These are phyloP conservation scores for Steinernema carpocapsae DNA, from an alignment of 2,888 invertebrate species.

Conservation along the genomic window DNA sequence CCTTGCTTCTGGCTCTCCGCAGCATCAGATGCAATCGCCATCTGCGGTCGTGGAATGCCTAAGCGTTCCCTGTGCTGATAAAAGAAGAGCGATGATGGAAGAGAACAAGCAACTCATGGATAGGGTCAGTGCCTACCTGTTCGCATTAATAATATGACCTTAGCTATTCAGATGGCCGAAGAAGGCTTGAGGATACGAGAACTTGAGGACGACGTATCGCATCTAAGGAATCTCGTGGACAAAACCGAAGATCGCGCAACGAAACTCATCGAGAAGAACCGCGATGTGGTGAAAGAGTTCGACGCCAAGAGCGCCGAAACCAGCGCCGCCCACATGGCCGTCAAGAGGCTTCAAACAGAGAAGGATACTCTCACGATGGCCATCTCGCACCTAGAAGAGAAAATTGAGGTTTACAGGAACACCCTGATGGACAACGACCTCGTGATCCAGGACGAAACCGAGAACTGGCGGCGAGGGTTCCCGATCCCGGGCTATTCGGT, in stretches of 20 bases:
- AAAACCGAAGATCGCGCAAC: conserved; percentile 46
- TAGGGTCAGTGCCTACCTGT: conserved; percentile 50
- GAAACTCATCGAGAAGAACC: conserved; percentile 48
- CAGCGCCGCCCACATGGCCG: conserved; percentile 57
- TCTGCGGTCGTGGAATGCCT: conserved; percentile 54
- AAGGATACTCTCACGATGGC: conserved; percentile 57
- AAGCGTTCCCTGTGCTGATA: conserved; percentile 51
- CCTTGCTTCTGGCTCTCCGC: background rate
- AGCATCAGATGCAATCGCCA: conserved; percentile 24
- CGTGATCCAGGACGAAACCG: conserved; percentile 56
- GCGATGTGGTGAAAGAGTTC: conserved; percentile 42
- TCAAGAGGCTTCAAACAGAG: conserved; percentile 57
- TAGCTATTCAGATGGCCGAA: conserved; percentile 50
- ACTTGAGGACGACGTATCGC: conserved; percentile 54
- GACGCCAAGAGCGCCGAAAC: conserved; percentile 52
- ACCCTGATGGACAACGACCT: conserved; percentile 63
- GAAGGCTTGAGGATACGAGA: conserved; percentile 50
- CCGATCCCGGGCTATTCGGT: conserved; percentile 58
- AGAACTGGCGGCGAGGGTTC: conserved; percentile 61
- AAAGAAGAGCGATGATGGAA: conserved; percentile 53
- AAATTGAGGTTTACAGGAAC: conserved; percentile 62
- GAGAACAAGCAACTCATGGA: conserved; percentile 58
- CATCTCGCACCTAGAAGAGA: conserved; percentile 62
- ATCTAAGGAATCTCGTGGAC: conserved; percentile 44
- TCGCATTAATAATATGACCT: too few relatives aligned